A percentile compares a stretch with the other conserved stretches of the same genome.
phyloP scores from a whole-genome alignment of 30 jellyfish, hydroid and myxozoan species.

The Phacellophora camtschatica region DNA sequence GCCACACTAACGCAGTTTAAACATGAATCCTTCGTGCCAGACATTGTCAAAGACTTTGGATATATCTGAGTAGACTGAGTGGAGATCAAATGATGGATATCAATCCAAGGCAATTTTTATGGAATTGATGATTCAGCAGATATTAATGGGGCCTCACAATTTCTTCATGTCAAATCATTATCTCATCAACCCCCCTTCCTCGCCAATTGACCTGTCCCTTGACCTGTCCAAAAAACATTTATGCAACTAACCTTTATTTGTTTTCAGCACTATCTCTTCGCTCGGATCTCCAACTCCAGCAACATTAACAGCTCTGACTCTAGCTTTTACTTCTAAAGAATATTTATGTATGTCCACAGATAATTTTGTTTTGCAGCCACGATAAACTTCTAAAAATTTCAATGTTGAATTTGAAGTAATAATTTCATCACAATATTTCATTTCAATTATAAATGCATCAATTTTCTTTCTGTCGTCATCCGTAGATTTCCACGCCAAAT shows the following conservation, averaged over 20 bases:
- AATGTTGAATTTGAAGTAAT: neutral
- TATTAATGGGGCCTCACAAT: too few relatives aligned
- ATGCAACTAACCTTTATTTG: slow-evolving; percentile 61
- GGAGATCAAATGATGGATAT: too few relatives aligned
- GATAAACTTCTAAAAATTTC: slow-evolving; percentile 29
- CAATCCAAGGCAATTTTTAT: too few relatives aligned
- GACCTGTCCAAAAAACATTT: too few relatives aligned
- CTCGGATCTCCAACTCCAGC: slow-evolving; percentile 68
- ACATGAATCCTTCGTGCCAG: too few relatives aligned
- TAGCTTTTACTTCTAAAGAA: slow-evolving; percentile 18
- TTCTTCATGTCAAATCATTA: too few relatives aligned
- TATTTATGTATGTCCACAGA: slow-evolving; percentile 32
- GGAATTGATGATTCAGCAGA: too few relatives aligned
- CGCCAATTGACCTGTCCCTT: too few relatives aligned
- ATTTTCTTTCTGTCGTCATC: neutral
- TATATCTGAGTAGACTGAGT: too few relatives aligned
- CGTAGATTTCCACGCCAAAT: slow-evolving; percentile 26
- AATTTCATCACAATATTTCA: neutral
- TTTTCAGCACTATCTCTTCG: slow-evolving; percentile 22
- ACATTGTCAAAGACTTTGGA: too few relatives aligned
- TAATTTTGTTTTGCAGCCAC: slow-evolving; percentile 37
- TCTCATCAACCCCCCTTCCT: too few relatives aligned
- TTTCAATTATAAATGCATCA: slow-evolving; percentile 26
- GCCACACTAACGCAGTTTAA: too few relatives aligned
- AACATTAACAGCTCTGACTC: slow-evolving; percentile 53